Base-by-base conservation (phyloP, 2,797 vertebrate species). In the Tiaroga cobitis region DNA sequence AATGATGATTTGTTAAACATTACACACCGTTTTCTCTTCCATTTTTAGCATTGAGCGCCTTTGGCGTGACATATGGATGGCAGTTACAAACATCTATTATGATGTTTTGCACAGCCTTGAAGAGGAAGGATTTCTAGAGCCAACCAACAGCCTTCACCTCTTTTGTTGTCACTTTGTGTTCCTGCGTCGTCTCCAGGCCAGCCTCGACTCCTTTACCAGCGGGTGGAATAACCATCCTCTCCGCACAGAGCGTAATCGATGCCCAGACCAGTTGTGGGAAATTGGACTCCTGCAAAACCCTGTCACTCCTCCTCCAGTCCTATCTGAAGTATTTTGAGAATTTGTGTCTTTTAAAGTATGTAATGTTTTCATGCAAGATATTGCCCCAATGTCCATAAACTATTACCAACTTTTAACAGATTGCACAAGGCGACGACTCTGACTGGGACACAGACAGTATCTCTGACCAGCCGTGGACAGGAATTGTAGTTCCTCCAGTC, bases 61-160 rank as follows among this genome's bases (percentile, higher is more conserved):
- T 41, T 84, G 82, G 74, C 43, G 74, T 61, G 74, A 84, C 49
- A 29, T 84, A 32, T 84, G 82, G 73, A 34, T 67, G 59, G 70
- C 37, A 41, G 81, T 83, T 56, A 83, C 70, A 26, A 61, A 56
- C 37, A 75, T 56, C 15, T 84, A 76, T 59, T 84, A 84, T 34
- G 32, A 78, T 49, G 82, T 77, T 34, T 46, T 68, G 4, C 74
- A 78, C 51, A 68, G 32, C 19, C 21, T 84, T 61, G 73, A 84
- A 32, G 82, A 84, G 39, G 74, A 84, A 26, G 74, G 82, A 39
- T 49, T 84, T 3, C 73, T 84, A 6, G 73, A 84, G 18, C 72
- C 63, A 32, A 32, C 59, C 34, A 61, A 84, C 43, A 68, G 63
- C 63, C 26, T 13, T n/a, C n/a, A 77, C 76, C 61, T 46, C n/a